Conservation (phyloP, 2,888 invertebrate species). For the Mystacides longicornis region DNA sequence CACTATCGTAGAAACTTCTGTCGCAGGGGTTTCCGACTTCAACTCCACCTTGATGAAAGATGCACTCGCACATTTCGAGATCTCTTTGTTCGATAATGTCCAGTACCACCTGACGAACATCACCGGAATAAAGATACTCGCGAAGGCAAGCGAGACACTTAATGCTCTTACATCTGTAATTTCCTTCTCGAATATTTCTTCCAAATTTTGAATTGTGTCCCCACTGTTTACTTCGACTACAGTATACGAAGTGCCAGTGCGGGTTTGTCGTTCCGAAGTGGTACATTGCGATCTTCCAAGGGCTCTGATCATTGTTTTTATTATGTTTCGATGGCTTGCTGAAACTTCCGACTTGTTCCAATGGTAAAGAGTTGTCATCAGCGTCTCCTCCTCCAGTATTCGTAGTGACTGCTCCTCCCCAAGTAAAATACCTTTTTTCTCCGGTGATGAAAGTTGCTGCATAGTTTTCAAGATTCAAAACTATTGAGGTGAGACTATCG, state of each 20-base stretch:
- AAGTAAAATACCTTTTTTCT: too few relatives aligned
- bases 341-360: background rate
- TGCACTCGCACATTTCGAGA: constrained; percentile 6
- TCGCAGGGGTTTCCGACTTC: constrained; percentile 1
- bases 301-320: background rate
- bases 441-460: too few relatives aligned
- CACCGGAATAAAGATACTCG: constrained; percentile 14
- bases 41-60: constrained; percentile 8
- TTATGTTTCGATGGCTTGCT: background rate
- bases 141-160: constrained; percentile 12
- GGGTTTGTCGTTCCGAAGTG: constrained; percentile 11
- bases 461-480: too few relatives aligned
- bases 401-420: background rate
- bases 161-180: constrained; percentile 8
- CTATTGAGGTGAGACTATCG: too few relatives aligned
- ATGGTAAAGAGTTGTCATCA: background rate
- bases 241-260: constrained; percentile 16
- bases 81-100: constrained; percentile 10
- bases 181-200: constrained; percentile 6
- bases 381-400: background rate
- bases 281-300: constrained; percentile 13
- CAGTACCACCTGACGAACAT: constrained; percentile 16
- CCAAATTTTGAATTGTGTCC: constrained; percentile 5
- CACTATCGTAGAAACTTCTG: background rate
- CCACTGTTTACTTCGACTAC: constrained; percentile 14